Evolutionary conservation across 1,140 invertebrate species (phyloP).

Genomic region (Drosophila littoralis): DNA sequence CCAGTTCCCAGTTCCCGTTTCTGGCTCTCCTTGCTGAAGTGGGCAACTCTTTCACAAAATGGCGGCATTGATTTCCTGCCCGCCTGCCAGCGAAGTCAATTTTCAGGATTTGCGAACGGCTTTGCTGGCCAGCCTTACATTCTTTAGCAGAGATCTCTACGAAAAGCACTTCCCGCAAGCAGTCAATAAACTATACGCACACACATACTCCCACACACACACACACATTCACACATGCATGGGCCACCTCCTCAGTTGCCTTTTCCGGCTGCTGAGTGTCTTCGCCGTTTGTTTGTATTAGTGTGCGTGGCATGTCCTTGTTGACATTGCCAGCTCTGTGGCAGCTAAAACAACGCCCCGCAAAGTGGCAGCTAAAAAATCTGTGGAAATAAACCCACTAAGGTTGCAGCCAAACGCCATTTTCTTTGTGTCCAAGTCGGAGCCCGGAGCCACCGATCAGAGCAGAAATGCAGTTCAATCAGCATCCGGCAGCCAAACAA

Average conservation of each 20-base stretch:
- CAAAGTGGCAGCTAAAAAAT: conserved; percentile 33
- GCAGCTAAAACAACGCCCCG: conserved; percentile 3
- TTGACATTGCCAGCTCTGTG: conserved; percentile 67
- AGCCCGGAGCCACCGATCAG: conserved; percentile 1
- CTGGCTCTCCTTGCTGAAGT: conserved; percentile 2
- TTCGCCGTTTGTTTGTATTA: conserved; percentile 48
- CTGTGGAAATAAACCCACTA: conserved; percentile 5
- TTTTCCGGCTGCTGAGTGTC: conserved; percentile 7
- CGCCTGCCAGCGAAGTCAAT: conserved; percentile 67
- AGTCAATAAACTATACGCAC: conserved; percentile 82
- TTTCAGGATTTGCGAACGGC: conserved; percentile 79
- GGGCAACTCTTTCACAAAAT: conserved; percentile 78
- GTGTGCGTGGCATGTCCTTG: conserved; percentile 75
- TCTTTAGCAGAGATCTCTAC: conserved; percentile 78
- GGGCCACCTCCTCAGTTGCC: conserved; percentile 2
- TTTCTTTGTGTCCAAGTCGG: neutral
- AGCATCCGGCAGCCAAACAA: conserved; percentile 49
- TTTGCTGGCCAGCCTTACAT: conserved; percentile 71
- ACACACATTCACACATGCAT: conserved; percentile 7
- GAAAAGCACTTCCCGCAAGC: conserved; percentile 81
- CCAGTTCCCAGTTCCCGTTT: neutral
- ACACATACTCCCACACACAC: conserved; percentile 40
- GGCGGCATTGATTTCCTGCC: conserved; percentile 77
- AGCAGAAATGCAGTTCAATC: conserved; percentile 50
- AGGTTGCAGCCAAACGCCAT: neutral